These are phyloP conservation scores for Isurus oxyrinchus DNA, from an alignment of 2,113 vertebrate species.

Conservation along the genomic window DNA sequence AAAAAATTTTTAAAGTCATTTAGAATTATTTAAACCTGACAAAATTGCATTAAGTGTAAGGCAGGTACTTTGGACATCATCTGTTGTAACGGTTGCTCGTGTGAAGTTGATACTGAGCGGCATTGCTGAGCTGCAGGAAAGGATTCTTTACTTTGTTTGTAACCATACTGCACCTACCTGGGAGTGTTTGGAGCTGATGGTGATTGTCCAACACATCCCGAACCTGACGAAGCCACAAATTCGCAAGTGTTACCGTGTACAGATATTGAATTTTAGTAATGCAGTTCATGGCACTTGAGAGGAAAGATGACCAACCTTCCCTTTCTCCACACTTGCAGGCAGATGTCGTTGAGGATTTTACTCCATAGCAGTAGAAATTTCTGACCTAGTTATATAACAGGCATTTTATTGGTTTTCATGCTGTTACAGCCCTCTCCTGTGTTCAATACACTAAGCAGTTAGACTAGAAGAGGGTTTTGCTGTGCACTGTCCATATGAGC, in stretches of 20 bases:
- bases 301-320: neutral
- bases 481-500: neutral
- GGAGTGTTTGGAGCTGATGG: neutral
- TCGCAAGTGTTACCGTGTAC: neutral
- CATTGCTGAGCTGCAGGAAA: neutral
- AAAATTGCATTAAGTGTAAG: neutral
- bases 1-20: neutral
- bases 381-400: neutral
- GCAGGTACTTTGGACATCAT: neutral
- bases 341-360: neutral
- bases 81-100: neutral
- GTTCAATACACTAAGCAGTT: neutral
- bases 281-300: neutral
- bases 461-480: neutral
- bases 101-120: neutral
- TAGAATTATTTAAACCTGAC: neutral
- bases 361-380: neutral
- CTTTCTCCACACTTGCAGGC: neutral
- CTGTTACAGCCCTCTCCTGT: neutral
- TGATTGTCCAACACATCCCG: neutral
- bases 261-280: neutral
- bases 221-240: neutral
- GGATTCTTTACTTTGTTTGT: neutral
- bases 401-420: neutral
- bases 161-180: neutral